Evolutionary conservation across 2,888 invertebrate genomes (phyloP), one percentile per base, ranked within the genome.

Genomic region (Heteropelma amictum): DNA sequence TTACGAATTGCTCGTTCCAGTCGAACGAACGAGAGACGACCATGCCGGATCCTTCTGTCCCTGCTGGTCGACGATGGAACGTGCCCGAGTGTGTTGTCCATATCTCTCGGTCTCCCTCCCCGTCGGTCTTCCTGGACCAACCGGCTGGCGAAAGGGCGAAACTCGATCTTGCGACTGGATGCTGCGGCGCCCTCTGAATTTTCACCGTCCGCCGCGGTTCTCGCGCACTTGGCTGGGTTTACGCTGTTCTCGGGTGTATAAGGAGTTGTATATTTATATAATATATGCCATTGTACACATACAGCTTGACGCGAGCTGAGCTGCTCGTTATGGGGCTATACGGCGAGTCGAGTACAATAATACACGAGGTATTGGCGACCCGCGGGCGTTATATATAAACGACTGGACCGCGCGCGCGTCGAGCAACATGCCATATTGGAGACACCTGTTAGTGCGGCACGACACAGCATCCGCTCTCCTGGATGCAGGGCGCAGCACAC

Each of bases 351-450:
- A 60, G 69, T 47, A 54, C 68, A 58, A 35, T 47, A 26, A 47
- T 56, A 69, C 60, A 60, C n/a, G n/a, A n/a, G n/a, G n/a, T n/a
- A n/a, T n/a, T n/a, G n/a, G 14, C 14, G 12, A n/a, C 38, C 30
- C 49, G 40, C 73, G 73, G 64, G 73, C 70, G 70, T 74, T 70
- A 70, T 54, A 63, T n/a, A n/a, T n/a, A n/a, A n/a, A n/a, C n/a
- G n/a, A n/a, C n/a, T n/a, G n/a, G n/a, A n/a, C n/a, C n/a, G n/a
- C n/a, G n/a, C 33, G 33, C 67, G 49, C 67, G 72, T 75, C 61
- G 70, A 81, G 84, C 86, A 87, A 86, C 83, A 85, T 87, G 85
- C 87, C 87, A 86, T 88, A 87, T 88, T 84, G 85, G 86, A 83
- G 85, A 87, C 86, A 87, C 86, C 86, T 87, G 87, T 86, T 87